These are phyloP conservation scores for Yponomeuta plumbellus DNA, from an alignment of 2,888 invertebrate species.

Conservation along the genomic window DNA sequence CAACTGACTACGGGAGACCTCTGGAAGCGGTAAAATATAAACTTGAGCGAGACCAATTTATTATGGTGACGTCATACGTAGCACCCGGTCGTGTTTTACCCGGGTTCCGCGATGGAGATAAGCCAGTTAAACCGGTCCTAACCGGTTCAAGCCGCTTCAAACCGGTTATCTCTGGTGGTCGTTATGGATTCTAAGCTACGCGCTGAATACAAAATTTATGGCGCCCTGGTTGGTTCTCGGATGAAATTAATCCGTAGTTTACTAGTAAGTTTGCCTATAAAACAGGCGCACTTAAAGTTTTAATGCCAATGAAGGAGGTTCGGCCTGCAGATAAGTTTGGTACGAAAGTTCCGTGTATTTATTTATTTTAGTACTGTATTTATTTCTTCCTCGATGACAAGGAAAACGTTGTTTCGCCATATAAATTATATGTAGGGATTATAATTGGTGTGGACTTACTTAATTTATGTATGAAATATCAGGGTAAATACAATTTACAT, in stretches of 20 bases:
- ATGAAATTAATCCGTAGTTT: neutral
- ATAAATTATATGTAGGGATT: no score
- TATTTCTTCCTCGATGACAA: no score
- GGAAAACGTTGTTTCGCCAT: no score
- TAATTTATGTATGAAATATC: no score
- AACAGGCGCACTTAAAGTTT: neutral
- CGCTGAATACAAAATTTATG: constrained; percentile 12
- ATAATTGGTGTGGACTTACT: no score
- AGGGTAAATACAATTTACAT: no score
- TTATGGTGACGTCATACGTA: neutral
- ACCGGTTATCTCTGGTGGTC: constrained; percentile 5
- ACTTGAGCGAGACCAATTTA: neutral
- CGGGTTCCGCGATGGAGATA: constrained; percentile 10
- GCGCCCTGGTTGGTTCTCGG: neutral
- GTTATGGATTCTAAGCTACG: constrained; percentile 8
- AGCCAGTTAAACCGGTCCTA: neutral
- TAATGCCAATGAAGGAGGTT: neutral
- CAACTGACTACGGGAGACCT: neutral
- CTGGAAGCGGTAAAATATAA: neutral
- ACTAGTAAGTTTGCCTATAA: neutral
- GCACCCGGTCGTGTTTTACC: constrained; percentile 1
- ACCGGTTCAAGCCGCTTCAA: neutral
- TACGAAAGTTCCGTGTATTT: no score
- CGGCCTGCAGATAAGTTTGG: neutral
- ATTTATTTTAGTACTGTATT: no score